Percentiles rank a stretch among this genome's conserved stretches.
phyloP scores from a whole-genome alignment of 2,888 invertebrate genomes.

The Cantharis flavilabris region DNA sequence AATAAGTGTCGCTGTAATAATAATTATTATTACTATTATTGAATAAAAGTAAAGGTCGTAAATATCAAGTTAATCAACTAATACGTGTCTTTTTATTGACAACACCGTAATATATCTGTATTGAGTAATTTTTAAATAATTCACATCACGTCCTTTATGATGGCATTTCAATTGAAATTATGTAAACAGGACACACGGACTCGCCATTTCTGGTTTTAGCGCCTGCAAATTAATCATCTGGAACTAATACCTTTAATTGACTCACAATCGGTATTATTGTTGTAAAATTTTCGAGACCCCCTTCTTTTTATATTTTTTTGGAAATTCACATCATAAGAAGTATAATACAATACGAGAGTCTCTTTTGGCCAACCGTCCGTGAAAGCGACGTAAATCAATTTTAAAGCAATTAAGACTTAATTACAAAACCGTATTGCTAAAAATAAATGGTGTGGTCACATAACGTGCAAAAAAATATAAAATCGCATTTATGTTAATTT shows the following conservation, averaged over 20 bases:
- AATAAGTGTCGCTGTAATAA: neutral
- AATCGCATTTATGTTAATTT: slow-evolving; percentile 9
- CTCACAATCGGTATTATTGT: neutral
- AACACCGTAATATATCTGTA: neutral
- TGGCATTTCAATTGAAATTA: slow-evolving; percentile 15
- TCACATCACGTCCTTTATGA: slow-evolving; percentile 8
- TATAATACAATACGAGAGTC: neutral
- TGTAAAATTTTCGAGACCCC: neutral
- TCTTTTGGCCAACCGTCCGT: neutral
- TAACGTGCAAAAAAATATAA: neutral
- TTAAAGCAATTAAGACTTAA: neutral
- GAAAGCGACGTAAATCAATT: neutral
- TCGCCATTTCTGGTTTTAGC: slow-evolving; percentile 13
- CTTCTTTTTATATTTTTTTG: neutral
- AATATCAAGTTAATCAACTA: neutral
- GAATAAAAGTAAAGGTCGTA: neutral
- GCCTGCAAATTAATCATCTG: slow-evolving; percentile 5
- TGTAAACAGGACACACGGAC: slow-evolving; percentile 13
- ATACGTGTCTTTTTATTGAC: neutral
- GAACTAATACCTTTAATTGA: slow-evolving; percentile 12
- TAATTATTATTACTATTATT: neutral
- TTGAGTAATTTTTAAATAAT: slow-evolving; percentile 9
- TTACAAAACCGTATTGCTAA: neutral
- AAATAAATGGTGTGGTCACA: neutral
- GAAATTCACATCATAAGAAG: neutral